phyloP scores from a whole-genome alignment of 2,888 invertebrate genomes.

The Drosophila meridiana region DNA sequence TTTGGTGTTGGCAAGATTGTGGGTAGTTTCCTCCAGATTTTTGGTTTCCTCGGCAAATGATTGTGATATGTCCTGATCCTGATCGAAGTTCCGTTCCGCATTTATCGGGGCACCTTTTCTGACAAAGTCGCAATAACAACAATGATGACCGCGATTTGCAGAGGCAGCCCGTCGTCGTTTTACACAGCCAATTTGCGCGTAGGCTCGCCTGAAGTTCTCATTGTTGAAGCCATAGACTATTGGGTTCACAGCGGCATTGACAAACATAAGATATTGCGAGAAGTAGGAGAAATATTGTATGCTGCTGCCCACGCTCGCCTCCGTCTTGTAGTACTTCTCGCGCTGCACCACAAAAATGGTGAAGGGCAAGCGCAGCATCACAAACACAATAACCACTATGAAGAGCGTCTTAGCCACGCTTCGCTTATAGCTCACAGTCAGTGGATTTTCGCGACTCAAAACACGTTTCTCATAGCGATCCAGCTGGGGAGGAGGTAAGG shows the following conservation, averaged over 20 bases:
- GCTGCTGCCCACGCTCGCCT: slow-evolving; percentile 84
- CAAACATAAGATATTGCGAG: slow-evolving; percentile 89
- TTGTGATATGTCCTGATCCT: neutral
- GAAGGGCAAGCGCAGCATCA: slow-evolving; percentile 90
- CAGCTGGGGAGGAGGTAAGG: slow-evolving; percentile 85
- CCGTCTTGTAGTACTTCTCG: slow-evolving; percentile 64
- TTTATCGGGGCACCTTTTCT: neutral
- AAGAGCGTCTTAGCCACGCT: slow-evolving; percentile 90
- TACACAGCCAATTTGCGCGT: slow-evolving; percentile 87
- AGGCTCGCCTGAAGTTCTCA: slow-evolving; percentile 89
- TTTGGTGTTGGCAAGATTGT: neutral
- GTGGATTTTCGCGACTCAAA: slow-evolving; percentile 87
- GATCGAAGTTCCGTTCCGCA: neutral
- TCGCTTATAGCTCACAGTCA: slow-evolving; percentile 88
- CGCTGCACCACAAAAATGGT: slow-evolving; percentile 90
- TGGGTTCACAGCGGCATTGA: slow-evolving; percentile 91
- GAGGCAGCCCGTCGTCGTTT: slow-evolving; percentile 36
- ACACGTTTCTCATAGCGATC: slow-evolving; percentile 89
- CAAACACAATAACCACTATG: slow-evolving; percentile 89
- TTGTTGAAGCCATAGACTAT: slow-evolving; percentile 92
- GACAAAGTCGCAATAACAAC: slow-evolving; percentile 66
- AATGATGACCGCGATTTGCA: slow-evolving; percentile 29
- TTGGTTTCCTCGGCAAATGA: slow-evolving; percentile 4
- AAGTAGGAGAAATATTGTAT: slow-evolving; percentile 88
- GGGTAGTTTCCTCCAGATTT: slow-evolving; percentile 13